Conservation (phyloP, 2,113 vertebrate genomes). For the Paradoxurus hermaphroditus region DNA sequence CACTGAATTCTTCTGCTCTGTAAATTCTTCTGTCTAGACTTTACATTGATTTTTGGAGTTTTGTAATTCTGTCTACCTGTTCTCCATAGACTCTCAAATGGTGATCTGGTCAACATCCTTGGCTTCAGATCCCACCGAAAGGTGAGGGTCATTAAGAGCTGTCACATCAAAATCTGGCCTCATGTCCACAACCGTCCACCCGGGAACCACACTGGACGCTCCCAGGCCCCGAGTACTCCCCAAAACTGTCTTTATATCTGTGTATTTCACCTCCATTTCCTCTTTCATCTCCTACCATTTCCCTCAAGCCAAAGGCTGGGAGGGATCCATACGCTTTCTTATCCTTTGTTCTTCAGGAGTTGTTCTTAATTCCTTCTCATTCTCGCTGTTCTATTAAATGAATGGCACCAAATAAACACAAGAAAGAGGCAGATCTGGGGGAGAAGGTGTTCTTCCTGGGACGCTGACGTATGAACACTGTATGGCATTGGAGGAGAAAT, state of each 20-base stretch:
- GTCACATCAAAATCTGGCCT: background rate
- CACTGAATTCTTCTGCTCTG: background rate
- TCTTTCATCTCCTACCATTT: background rate
- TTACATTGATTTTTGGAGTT: background rate
- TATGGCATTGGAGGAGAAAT: background rate
- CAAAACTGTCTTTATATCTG: background rate
- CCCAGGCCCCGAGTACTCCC: no score
- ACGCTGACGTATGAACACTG: background rate
- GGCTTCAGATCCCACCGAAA: background rate
- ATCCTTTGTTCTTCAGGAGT: background rate
- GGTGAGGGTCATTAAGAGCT: background rate
- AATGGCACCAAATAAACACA: background rate
- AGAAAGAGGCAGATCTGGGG: background rate
- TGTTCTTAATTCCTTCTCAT: background rate
- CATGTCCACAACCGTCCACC: no score
- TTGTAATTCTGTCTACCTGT: background rate
- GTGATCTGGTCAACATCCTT: background rate
- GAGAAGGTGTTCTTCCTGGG: background rate
- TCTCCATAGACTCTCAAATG: background rate
- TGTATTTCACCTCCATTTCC: background rate
- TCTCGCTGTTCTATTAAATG: background rate
- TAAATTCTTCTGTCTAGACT: background rate
- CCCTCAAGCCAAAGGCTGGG: background rate
- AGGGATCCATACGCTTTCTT: background rate
- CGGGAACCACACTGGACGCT: accelerated